Evolutionary conservation across 1,140 invertebrate genomes (phyloP).

Genomic region (Drosophila busckii): DNA sequence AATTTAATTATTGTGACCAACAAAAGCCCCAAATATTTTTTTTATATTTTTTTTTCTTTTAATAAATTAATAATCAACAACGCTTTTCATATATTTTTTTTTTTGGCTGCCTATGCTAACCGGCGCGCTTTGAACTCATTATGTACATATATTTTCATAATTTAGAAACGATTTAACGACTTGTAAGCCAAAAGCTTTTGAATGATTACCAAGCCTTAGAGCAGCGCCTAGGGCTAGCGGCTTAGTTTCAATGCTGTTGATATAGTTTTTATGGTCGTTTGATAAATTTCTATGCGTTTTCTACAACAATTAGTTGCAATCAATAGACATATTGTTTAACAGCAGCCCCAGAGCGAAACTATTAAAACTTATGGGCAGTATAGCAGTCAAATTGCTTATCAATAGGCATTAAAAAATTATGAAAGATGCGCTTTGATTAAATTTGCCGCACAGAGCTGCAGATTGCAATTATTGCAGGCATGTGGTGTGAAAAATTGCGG

Average conservation of each 20-base stretch:
- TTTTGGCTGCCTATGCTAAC: slow-evolving; percentile 13
- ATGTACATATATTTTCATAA: slow-evolving; percentile 75
- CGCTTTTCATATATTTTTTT: slow-evolving; percentile 65
- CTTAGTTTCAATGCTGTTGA: slow-evolving; percentile 63
- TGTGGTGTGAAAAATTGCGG: slow-evolving; percentile 36
- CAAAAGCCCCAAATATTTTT: slow-evolving; percentile 30
- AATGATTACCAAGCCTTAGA: slow-evolving; percentile 53
- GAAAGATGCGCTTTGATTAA: slow-evolving; percentile 19
- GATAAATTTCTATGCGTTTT: slow-evolving; percentile 69
- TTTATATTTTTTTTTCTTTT: slow-evolving; percentile 29
- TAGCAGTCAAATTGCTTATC: slow-evolving; percentile 13
- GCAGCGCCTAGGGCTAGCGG: slow-evolving; percentile 37
- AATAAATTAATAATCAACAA: slow-evolving; percentile 73
- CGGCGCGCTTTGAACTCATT: slow-evolving; percentile 69
- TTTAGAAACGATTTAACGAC: slow-evolving; percentile 66
- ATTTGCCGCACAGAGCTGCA: too few relatives aligned
- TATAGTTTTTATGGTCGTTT: slow-evolving; percentile 74
- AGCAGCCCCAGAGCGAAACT: slow-evolving; percentile 5
- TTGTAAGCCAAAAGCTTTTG: slow-evolving; percentile 42
- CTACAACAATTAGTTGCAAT: slow-evolving; percentile 71
- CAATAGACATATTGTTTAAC: slow-evolving; percentile 67
- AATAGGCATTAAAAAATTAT: slow-evolving; percentile 18
- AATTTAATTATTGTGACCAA: slow-evolving; percentile 74
- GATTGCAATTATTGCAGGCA: slow-evolving; percentile 46
- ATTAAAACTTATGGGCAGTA: slow-evolving; percentile 1